A percentile compares a stretch with the other conserved stretches of the same genome.
Conservation (phyloP, 2,113 vertebrate genomes). For the Stigmatopora argus region DNA sequence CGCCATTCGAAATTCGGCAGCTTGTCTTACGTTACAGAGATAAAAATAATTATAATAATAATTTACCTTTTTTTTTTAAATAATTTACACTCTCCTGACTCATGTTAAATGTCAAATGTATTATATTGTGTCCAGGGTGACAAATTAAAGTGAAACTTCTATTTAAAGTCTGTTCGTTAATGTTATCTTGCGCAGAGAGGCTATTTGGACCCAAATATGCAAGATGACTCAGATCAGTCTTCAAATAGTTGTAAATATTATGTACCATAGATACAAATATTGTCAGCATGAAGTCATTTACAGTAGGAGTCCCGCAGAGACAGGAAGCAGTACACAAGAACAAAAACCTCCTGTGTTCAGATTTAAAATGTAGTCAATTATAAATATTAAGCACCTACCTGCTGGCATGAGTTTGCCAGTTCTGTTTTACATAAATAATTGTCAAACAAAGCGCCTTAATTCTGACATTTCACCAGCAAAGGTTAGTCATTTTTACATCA, state of each 20-base stretch:
- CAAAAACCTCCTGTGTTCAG: slow-evolving; percentile 39
- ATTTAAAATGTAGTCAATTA: slow-evolving; percentile 15
- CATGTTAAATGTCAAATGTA: slow-evolving; percentile 13
- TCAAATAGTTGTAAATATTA: slow-evolving; percentile 12
- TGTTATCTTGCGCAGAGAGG: background rate
- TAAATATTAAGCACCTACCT: slow-evolving; percentile 21
- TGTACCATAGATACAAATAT: slow-evolving; percentile 34
- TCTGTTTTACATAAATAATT: slow-evolving; percentile 19
- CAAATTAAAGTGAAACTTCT: background rate
- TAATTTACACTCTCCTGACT: background rate
- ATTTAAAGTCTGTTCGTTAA: background rate
- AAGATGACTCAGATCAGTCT: background rate
- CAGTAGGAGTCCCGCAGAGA: slow-evolving; percentile 28
- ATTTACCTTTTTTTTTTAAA: background rate
- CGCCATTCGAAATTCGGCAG: slow-evolving; percentile 61
- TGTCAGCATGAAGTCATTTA: slow-evolving; percentile 29
- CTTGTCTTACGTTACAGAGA: slow-evolving; percentile 77
- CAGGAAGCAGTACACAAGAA: slow-evolving; percentile 42
- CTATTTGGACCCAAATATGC: background rate
- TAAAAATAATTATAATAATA: slow-evolving; percentile 61
- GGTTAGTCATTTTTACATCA: slow-evolving; percentile 30
- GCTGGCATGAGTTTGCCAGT: slow-evolving; percentile 15
- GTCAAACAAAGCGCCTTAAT: slow-evolving; percentile 59
- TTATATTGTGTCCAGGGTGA: background rate
- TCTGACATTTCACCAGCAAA: slow-evolving; percentile 48